Conservation (phyloP, 2,797 vertebrate genomes). For the Hylomyscus alleni region DNA sequence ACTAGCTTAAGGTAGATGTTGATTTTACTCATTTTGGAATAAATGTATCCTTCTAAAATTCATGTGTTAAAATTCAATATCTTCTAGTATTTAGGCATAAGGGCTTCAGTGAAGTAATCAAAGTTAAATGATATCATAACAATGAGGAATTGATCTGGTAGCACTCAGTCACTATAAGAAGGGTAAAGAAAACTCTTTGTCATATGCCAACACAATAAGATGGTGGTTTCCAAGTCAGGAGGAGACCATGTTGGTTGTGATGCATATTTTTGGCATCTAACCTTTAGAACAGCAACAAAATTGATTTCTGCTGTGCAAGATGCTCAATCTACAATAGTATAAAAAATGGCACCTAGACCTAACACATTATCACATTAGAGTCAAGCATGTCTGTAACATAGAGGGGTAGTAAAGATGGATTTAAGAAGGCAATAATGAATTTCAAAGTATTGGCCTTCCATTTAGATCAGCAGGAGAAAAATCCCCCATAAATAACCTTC, state of each 20-base stretch:
- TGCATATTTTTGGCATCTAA: not conserved
- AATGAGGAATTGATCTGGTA: not conserved
- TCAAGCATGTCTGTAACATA: not conserved
- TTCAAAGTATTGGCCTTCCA: conserved; percentile 23
- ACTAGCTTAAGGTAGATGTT: not conserved
- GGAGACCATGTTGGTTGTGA: not conserved
- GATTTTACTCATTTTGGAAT: not conserved
- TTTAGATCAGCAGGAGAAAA: not conserved
- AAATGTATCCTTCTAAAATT: not conserved
- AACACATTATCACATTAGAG: not conserved
- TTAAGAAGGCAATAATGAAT: conserved; percentile 36
- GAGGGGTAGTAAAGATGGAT: not conserved
- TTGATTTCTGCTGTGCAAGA: conserved; percentile 15
- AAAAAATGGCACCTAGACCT: not conserved
- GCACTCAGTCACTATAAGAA: not conserved
- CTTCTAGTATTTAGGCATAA: not conserved
- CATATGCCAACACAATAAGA: not conserved
- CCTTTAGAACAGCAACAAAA: conserved; percentile 13
- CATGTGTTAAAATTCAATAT: not conserved
- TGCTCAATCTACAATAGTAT: not conserved
- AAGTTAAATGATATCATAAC: conserved; percentile 30
- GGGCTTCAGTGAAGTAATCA: not conserved
- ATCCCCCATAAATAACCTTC: not conserved
- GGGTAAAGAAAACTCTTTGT: not conserved
- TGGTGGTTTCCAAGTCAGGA: not conserved